phyloP scores from a whole-genome alignment of 1,140 invertebrate species.

The Aphis craccivora region DNA sequence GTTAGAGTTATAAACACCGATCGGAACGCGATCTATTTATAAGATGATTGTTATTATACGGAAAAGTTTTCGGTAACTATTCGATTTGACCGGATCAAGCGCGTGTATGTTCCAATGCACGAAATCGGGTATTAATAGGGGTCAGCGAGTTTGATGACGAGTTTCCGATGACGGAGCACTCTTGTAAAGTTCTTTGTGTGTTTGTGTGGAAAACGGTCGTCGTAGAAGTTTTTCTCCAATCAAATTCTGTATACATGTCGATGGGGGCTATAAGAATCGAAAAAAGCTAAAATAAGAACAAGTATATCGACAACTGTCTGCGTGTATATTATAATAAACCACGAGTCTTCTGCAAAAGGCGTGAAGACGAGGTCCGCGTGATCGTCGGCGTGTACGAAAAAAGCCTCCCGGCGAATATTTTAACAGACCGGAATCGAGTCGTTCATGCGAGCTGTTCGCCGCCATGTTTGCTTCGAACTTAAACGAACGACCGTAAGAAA shows the following conservation, averaged over 20 bases:
- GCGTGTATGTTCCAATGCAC: background rate
- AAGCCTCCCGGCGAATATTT: background rate
- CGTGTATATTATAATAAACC: background rate
- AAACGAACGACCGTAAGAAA: background rate
- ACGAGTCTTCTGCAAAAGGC: background rate
- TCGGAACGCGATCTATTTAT: background rate
- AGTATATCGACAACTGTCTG: background rate
- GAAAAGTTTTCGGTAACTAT: constrained; percentile 10
- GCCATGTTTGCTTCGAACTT: background rate
- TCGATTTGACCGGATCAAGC: background rate
- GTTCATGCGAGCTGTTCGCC: background rate
- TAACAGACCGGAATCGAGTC: background rate
- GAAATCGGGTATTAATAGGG: background rate
- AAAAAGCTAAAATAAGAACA: background rate
- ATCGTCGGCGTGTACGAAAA: background rate
- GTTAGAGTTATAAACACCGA: background rate
- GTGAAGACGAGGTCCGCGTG: background rate
- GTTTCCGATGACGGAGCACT: background rate
- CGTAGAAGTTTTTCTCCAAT: background rate
- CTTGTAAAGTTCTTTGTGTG: background rate
- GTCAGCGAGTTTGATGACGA: background rate
- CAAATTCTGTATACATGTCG: background rate
- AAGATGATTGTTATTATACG: background rate
- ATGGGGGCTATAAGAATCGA: background rate
- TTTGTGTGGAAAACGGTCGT: background rate